Evolutionary conservation across 2,888 invertebrate genomes (phyloP).

Genomic region (Neria commutata): DNA sequence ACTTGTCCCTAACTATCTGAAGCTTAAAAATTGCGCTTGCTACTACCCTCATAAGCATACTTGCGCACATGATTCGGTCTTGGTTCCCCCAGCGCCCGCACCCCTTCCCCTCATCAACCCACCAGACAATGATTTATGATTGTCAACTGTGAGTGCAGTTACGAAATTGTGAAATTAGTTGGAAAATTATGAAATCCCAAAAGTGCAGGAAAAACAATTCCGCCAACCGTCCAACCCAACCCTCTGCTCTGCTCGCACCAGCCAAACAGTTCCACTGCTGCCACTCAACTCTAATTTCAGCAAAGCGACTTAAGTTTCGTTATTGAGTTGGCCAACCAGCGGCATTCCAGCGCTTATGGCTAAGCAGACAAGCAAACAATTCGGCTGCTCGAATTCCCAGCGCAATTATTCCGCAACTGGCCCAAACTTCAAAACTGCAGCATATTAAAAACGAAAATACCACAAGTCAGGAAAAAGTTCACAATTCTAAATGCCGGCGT

Average conservation of each 20-base stretch:
- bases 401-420: conserved; percentile 9
- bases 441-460: background rate
- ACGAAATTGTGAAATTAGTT: conserved; percentile 46
- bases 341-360: no score
- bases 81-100: background rate
- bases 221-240: conserved; percentile 20
- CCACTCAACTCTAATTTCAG: background rate
- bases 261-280: background rate
- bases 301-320: conserved; percentile 33
- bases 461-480: no score
- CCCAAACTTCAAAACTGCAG: background rate
- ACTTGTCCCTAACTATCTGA: no score
- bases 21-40: background rate
- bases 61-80: background rate
- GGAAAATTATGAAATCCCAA: conserved; percentile 33
- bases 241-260: background rate
- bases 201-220: conserved; percentile 19
- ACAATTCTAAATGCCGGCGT: no score
- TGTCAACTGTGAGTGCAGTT: conserved; percentile 32
- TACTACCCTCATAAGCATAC: background rate
- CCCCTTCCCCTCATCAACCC: conserved; percentile 33
- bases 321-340: conserved; percentile 21
- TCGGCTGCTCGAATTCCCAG: conserved; percentile 8
- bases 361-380: no score
- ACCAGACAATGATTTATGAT: conserved; percentile 42